Percentiles rank a stretch among this genome's conserved stretches.
phyloP scores from a whole-genome alignment of 2,888 invertebrate genomes.

The Doris montereyensis region DNA sequence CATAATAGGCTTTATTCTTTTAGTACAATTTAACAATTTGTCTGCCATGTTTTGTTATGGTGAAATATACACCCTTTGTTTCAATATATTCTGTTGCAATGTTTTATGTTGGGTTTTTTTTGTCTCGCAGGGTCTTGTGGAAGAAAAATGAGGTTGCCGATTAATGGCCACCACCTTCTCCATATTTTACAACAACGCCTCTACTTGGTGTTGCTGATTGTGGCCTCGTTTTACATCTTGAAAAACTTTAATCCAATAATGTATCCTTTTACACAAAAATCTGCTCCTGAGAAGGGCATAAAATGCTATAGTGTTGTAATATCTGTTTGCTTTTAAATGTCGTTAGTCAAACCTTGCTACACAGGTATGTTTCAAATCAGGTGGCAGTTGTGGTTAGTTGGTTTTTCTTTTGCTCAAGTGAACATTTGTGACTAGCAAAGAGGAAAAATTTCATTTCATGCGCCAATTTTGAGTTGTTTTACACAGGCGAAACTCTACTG shows the following conservation, averaged over 20 bases:
- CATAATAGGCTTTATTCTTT: too few relatives aligned
- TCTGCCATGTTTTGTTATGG: too few relatives aligned
- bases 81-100: too few relatives aligned
- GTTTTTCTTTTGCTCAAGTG: not conserved
- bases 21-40: too few relatives aligned
- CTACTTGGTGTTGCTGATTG: constrained; percentile 92
- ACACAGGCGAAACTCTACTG: too few relatives aligned
- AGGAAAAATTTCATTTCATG: not conserved
- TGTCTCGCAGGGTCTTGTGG: constrained; percentile 87
- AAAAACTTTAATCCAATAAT: constrained; percentile 84
- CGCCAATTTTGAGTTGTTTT: too few relatives aligned
- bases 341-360: not conserved
- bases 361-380: not conserved
- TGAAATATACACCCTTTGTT: too few relatives aligned
- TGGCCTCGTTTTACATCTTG: constrained; percentile 94
- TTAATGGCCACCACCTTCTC: constrained; percentile 98
- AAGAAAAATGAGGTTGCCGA: constrained; percentile 99
- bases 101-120: too few relatives aligned
- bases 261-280: too few relatives aligned
- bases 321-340: not conserved
- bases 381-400: not conserved
- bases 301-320: not conserved
- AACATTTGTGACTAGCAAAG: not conserved
- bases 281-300: constrained; percentile 53
- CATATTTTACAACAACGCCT: constrained; percentile 99